A percentile compares a stretch with the other conserved stretches of the same genome.
These are phyloP conservation scores for Dinothrombium tinctorium DNA, from an alignment of 1,140 invertebrate genomes.

Conservation along the genomic window DNA sequence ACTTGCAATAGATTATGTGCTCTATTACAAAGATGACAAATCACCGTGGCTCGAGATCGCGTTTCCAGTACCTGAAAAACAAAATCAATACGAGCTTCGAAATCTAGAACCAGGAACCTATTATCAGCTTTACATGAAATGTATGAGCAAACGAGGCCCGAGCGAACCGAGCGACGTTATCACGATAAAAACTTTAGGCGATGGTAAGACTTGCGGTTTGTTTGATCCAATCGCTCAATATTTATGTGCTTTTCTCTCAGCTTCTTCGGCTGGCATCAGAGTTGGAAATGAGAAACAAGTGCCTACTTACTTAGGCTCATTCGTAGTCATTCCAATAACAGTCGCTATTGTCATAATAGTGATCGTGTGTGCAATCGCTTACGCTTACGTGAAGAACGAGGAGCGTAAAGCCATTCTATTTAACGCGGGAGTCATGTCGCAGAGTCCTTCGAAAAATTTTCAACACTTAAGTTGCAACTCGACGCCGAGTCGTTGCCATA, in stretches of 20 bases:
- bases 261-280: no score
- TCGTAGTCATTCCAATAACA: conserved; percentile 13
- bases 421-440: conserved; percentile 1
- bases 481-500: background rate
- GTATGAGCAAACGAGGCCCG: conserved; percentile 11
- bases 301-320: conserved; percentile 13
- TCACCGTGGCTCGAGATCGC: conserved; percentile 15
- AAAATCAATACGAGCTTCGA: conserved; percentile 12
- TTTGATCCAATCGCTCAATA: conserved; percentile 1
- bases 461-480: conserved; percentile 5
- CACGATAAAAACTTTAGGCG: conserved; percentile 16
- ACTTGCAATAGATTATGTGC: no score
- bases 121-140: conserved; percentile 15
- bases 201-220: conserved; percentile 9
- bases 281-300: background rate
- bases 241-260: no score
- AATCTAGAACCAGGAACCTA: conserved; percentile 13
- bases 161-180: conserved; percentile 15
- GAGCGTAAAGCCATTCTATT: conserved; percentile 9
- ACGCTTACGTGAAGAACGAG: conserved; percentile 15
- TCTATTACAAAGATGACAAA: conserved; percentile 16
- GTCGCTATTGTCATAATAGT: conserved; percentile 15
- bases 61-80: conserved; percentile 10
- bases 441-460: conserved; percentile 10
- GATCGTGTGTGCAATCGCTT: conserved; percentile 13